phyloP scores from a whole-genome alignment of 2,888 invertebrate genomes.

The Platypus cylindrus region DNA sequence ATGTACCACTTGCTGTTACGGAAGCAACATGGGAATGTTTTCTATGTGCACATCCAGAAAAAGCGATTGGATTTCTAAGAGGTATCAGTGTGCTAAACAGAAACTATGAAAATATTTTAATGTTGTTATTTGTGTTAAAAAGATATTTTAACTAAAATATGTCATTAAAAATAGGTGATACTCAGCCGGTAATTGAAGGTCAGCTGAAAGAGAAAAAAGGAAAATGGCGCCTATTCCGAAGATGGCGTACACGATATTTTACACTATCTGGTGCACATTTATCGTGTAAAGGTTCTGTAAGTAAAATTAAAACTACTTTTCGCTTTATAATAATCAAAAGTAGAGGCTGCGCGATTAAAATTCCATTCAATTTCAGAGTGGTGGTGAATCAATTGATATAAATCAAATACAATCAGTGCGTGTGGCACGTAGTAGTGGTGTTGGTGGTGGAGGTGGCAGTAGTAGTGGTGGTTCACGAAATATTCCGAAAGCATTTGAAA shows the following conservation, averaged over 20 bases:
- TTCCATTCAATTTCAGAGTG: conserved; percentile 47
- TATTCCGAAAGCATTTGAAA: conserved; percentile 93
- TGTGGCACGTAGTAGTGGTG: no score
- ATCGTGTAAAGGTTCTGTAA: conserved; percentile 72
- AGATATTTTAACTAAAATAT: conserved; percentile 1
- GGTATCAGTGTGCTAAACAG: conserved; percentile 27
- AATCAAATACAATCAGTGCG: conserved; percentile 92
- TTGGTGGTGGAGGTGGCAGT: no score
- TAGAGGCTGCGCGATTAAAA: neutral
- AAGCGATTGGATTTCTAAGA: conserved; percentile 69
- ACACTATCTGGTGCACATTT: conserved; percentile 86
- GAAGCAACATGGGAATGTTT: conserved; percentile 79
- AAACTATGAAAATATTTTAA: conserved; percentile 1
- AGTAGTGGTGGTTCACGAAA: conserved; percentile 76
- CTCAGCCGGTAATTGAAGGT: conserved; percentile 80
- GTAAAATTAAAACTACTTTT: conserved; percentile 20
- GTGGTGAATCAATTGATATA: conserved; percentile 77
- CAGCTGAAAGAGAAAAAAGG: conserved; percentile 87
- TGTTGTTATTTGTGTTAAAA: no score
- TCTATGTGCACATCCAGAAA: conserved; percentile 84
- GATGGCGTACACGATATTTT: conserved; percentile 91
- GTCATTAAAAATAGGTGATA: conserved; percentile 41
- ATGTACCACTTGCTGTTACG: conserved; percentile 30
- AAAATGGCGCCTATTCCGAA: conserved; percentile 77
- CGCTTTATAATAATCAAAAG: neutral